Conservation (phyloP, 2,888 invertebrate genomes). For the Halictus ligatus region DNA sequence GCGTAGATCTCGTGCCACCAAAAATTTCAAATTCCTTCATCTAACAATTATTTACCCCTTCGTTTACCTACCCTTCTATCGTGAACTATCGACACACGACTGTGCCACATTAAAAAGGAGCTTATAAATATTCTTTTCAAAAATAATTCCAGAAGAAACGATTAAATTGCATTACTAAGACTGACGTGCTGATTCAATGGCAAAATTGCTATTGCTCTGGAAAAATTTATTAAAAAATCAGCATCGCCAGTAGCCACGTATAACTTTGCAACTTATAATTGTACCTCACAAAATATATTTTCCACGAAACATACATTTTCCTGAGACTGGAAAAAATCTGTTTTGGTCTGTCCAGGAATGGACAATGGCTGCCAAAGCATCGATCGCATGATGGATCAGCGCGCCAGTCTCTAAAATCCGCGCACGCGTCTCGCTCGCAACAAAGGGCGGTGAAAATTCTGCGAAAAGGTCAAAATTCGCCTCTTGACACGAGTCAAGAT, state of each 20-base stretch:
- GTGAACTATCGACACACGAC: too few species aligned
- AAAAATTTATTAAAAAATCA: too few species aligned
- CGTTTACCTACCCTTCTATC: background rate
- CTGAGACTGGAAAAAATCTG: background rate
- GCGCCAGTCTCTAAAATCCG: constrained; percentile 52
- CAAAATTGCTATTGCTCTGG: too few species aligned
- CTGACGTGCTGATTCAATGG: too few species aligned
- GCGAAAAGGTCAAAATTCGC: constrained; percentile 40
- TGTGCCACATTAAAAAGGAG: too few species aligned
- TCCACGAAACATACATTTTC: background rate
- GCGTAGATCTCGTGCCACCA: too few species aligned
- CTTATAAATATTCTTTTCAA: too few species aligned
- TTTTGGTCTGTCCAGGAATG: background rate
- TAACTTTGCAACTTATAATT: background rate
- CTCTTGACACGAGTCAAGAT: constrained; percentile 51
- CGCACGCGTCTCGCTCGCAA: constrained; percentile 59
- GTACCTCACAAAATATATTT: background rate
- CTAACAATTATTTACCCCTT: background rate
- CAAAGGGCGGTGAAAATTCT: constrained; percentile 47
- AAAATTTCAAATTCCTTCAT: background rate
- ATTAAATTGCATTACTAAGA: too few species aligned
- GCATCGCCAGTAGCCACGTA: too few species aligned
- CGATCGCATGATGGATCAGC: constrained; percentile 72
- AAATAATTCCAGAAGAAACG: too few species aligned
- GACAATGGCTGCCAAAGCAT: constrained; percentile 77